phyloP scores from a whole-genome alignment of 2,888 invertebrate genomes.

The Venustoraphidia nigricollis region DNA sequence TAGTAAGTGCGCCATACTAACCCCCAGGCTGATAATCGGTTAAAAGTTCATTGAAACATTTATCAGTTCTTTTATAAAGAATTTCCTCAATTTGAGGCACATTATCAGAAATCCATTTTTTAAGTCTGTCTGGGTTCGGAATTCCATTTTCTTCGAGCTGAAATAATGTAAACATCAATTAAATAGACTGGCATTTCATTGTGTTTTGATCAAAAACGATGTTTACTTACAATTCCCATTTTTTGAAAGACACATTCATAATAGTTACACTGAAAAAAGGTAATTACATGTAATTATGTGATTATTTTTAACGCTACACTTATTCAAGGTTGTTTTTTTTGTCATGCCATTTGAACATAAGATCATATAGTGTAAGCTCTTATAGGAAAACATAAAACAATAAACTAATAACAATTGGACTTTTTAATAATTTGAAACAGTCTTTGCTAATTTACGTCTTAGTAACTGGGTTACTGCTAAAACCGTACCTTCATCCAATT shows the following conservation, averaged over 20 bases:
- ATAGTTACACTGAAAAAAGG: conserved; percentile 16
- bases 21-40: conserved; percentile 13
- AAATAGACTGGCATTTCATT: not conserved
- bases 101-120: conserved; percentile 19
- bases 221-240: conserved; percentile 14
- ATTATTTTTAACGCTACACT: no score
- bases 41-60: conserved; percentile 14
- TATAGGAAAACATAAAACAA: not conserved
- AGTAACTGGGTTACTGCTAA: no score
- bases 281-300: not conserved
- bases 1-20: not conserved
- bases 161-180: conserved; percentile 7
- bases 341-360: not conserved
- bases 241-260: conserved; percentile 15
- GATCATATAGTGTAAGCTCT: not conserved
- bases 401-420: no score
- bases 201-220: not conserved
- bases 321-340: no score
- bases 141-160: conserved; percentile 18
- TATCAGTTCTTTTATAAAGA: conserved; percentile 13
- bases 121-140: conserved; percentile 16
- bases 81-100: conserved; percentile 16
- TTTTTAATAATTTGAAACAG: no score
- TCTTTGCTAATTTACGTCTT: no score
- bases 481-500: no score